Evolutionary conservation across 2,113 vertebrate genomes (phyloP).

Genomic region (Genyomyrus donnyi): DNA sequence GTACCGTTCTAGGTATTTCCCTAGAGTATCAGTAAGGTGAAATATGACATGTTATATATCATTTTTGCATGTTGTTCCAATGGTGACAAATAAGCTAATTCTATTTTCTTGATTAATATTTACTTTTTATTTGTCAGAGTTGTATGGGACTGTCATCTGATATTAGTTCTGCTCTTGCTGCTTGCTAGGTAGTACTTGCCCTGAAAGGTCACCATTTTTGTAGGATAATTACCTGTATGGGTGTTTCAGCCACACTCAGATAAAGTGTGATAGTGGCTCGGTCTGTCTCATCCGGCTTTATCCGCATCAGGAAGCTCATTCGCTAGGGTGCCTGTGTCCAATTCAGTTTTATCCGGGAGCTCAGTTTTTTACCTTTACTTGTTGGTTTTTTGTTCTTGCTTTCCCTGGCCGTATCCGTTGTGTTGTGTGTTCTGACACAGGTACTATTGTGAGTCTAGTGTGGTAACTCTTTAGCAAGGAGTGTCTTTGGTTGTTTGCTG

Average conservation of each 20-base stretch:
- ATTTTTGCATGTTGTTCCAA: background rate
- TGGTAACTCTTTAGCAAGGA: background rate
- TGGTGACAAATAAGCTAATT: background rate
- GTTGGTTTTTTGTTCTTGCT: background rate
- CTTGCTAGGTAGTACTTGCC: background rate
- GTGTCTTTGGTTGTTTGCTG: background rate
- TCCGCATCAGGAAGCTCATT: background rate
- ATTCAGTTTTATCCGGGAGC: background rate
- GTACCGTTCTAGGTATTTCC: background rate
- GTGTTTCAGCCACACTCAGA: background rate
- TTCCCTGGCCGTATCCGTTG: background rate
- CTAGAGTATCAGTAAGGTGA: slow-evolving; percentile 1
- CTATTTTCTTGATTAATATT: background rate
- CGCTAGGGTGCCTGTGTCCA: background rate
- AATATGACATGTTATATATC: background rate
- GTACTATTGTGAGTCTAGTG: background rate
- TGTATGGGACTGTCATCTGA: background rate
- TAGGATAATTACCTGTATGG: background rate
- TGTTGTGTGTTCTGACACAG: background rate
- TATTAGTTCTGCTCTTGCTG: background rate
- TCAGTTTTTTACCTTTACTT: background rate
- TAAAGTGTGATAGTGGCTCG: background rate
- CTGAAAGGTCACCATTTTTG: background rate
- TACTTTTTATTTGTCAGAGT: background rate
- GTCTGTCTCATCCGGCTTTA: background rate